Percentiles rank a stretch among this genome's conserved stretches.
Conservation (phyloP, 2,113 vertebrate species). For the Bothrops jararaca region DNA sequence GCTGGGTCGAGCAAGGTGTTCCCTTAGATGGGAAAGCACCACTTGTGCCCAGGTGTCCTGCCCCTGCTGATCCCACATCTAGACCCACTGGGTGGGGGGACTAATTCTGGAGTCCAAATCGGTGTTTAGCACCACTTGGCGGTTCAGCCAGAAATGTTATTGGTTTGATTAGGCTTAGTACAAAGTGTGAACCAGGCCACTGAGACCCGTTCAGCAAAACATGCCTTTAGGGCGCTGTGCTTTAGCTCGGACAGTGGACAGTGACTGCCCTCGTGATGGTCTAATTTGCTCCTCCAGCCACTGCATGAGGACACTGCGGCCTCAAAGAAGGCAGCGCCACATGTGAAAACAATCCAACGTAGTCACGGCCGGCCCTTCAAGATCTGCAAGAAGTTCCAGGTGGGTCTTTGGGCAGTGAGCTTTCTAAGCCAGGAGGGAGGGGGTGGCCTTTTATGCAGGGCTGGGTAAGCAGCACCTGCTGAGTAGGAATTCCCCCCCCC, state of each 20-base stretch:
- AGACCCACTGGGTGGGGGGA: not conserved
- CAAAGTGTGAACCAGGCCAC: not conserved
- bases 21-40: not conserved
- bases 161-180: not conserved
- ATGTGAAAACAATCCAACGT: constrained; percentile 70
- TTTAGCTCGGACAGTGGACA: not conserved
- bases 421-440: not conserved
- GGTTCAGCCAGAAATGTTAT: not conserved
- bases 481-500: not conserved
- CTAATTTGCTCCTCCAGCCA: constrained; percentile 69
- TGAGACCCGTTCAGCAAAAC: not conserved
- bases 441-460: not conserved
- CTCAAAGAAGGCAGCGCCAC: constrained; percentile 80
- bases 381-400: constrained; percentile 90
- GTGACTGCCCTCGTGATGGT: not conserved
- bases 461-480: not conserved
- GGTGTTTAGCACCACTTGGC: not conserved
- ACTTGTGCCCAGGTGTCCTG: not conserved
- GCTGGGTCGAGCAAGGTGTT: not conserved
- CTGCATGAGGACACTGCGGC: constrained; percentile 73
- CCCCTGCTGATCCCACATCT: not conserved
- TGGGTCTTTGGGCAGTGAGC: constrained; percentile 42
- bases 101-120: not conserved
- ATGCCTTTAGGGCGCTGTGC: not conserved
- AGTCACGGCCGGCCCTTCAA: constrained; percentile 85